Percentiles rank a stretch among this genome's conserved stretches.
Evolutionary conservation across 2,797 vertebrate species (phyloP).

Genomic region (Sebastiscus tertius): DNA sequence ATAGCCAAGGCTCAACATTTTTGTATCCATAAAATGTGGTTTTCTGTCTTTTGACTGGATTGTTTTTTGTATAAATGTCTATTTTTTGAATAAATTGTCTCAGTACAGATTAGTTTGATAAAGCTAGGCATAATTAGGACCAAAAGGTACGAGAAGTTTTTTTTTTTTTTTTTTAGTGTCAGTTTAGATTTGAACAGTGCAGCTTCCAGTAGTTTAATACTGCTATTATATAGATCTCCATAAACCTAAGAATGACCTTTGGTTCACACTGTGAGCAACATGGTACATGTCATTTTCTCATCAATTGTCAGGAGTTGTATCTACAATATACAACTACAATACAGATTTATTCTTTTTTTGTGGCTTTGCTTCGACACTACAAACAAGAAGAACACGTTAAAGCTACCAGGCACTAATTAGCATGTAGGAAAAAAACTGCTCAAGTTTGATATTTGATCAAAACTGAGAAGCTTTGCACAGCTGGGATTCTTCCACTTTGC

Average conservation of each 20-base stretch:
- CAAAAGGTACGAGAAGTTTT: constrained; percentile 60
- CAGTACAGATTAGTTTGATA: constrained; percentile 49
- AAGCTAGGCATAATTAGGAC: constrained; percentile 56
- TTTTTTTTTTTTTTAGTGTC: neutral
- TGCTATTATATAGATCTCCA: neutral
- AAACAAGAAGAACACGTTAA: neutral
- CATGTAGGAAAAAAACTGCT: neutral
- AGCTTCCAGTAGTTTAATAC: constrained; percentile 27
- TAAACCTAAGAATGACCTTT: constrained; percentile 15
- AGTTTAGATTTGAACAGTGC: constrained; percentile 26
- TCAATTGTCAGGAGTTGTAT: neutral
- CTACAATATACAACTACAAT: neutral
- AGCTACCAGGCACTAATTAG: neutral
- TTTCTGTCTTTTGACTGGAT: constrained; percentile 69
- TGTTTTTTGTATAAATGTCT: constrained; percentile 68
- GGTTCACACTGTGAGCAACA: constrained; percentile 34
- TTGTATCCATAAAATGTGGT: constrained; percentile 72
- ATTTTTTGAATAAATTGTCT: constrained; percentile 70
- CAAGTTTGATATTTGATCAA: neutral
- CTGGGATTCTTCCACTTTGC: neutral
- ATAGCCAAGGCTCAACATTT: constrained; percentile 62
- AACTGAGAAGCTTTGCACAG: neutral
- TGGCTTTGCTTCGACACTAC: neutral
- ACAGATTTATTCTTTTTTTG: neutral
- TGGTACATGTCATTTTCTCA: neutral